Conservation (phyloP, 2,797 vertebrate species). For the Hypotaenidia philippensis region DNA sequence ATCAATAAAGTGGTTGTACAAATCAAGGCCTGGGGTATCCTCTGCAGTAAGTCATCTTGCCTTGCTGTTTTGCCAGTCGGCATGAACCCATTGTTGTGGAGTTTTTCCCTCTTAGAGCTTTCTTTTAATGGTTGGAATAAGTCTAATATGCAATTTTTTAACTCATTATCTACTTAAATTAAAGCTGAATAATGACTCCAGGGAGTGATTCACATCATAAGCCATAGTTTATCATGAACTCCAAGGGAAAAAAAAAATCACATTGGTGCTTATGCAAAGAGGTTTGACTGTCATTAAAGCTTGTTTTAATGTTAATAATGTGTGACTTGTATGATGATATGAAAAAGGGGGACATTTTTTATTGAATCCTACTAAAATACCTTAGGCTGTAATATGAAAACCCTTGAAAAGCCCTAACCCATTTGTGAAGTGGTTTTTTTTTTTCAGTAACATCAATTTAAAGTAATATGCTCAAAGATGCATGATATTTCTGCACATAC, state of each 20-base stretch:
- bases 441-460: background rate
- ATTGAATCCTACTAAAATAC: background rate
- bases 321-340: background rate
- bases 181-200: background rate
- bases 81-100: background rate
- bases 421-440: background rate
- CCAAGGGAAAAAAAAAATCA: background rate
- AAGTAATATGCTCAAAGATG: constrained; percentile 14
- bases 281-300: background rate
- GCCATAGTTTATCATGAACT: background rate
- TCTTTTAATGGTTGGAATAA: background rate
- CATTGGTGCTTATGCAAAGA: background rate
- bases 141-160: background rate
- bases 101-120: background rate
- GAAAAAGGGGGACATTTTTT: background rate
- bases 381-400: background rate
- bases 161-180: background rate
- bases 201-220: background rate
- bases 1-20: background rate
- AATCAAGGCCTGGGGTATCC: background rate
- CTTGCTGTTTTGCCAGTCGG: background rate
- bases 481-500: constrained; percentile 7
- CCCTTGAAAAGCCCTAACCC: background rate
- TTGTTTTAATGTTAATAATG: background rate
- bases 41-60: background rate